Evolutionary conservation across 2,797 vertebrate species (phyloP), one percentile per base, ranked within the genome.

Genomic region (Cetoscarus ocellatus): DNA sequence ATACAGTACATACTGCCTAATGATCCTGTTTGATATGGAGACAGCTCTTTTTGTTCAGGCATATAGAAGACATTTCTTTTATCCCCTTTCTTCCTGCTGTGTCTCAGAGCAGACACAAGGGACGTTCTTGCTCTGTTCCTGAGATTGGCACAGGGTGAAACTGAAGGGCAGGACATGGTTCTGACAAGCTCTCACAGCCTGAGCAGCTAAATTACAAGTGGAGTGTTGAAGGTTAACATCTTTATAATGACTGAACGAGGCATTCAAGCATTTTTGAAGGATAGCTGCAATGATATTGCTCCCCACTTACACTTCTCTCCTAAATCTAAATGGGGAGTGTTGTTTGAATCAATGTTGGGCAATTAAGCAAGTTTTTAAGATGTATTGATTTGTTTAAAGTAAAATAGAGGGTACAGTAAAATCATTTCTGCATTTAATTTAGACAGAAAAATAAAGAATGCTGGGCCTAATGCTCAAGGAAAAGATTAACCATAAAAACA

Each of bases 141-240:
- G 14, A 55, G 1, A 17, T 56, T 58, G 15, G 10, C 38, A 39
- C 58, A 61, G 59, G 35, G 67, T 67, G 80, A 88, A 84, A 68
- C 60, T 60, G 70, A 66, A 71, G 62, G 69, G 69, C 80, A 86
- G 84, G 84, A 82, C 79, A 58, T 79, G 74, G 84, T 63, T 56
- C 48, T 79, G 77, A 90, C 14, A 50, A 77, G 50, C 45, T 48
- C 27, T 27, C 53, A 47, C 52, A 82, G 34, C 60, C 72, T 69
- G 63, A 55, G 67, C 38, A 75, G 62, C 36, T 8, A 35, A 63
- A 57, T 52, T 13, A 70, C 65, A 58, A 64, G 35, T 40, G n/a
- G 40, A 38, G 27, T 63, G 57, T 60, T 27, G 51, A 8, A 58
- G 39, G n/a, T 57, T 57, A 9, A 47, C 9, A n/a, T 56, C 11